Base-by-base conservation (phyloP, 2,113 vertebrate species). In the Dunckerocampus dactyliophorus region DNA sequence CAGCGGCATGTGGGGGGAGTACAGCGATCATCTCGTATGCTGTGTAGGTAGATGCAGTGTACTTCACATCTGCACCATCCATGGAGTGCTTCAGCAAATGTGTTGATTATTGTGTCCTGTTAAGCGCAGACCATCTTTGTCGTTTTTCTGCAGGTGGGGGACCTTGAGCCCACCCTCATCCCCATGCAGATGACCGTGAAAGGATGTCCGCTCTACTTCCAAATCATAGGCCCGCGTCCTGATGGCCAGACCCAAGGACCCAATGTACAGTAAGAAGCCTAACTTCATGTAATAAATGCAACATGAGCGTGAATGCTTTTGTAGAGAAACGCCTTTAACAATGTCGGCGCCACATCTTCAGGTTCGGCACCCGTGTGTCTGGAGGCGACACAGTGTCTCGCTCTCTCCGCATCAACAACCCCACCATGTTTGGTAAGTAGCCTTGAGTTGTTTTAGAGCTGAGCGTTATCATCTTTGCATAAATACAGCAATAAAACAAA, bases 1-100 rank as follows among this genome's bases (percentile, higher is more conserved):
- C 66, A 92, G 87, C 17, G 90, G 94, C 81, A 95, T 98, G 94
- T 99, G 97, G 97, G 97, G 97, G 37, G 89, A 93, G 52, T 98
- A 99, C 85, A 75, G 49, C 37, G 97, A 99, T 72, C 59, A 63
- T 4, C 94, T 99, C 47, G 16, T 93, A 68, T 98, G 94, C 74
- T 82, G 76, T 89, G 97, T 98, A 89, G 21, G 88, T 21, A n/a
- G 11, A 34, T 34, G 31, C 31, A 1, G 1, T 34, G 3, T 34
- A 34, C 31, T 34, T 34, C 7, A 7, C 31, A 28, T 5, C 31
- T 34, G 31, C 31, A 7, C 31, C 1, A 5, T 34, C 24, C 24
- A 4, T 34, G 31, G 7, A 28, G 24, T 5, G 24, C 24, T 28
- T 28, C 5, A 28, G 24, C 24, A 28, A 28, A 28, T 28, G 24